These are phyloP conservation scores for Zoanthus sociatus DNA, from an alignment of 92 coral and sea anemone species.

Conservation along the genomic window DNA sequence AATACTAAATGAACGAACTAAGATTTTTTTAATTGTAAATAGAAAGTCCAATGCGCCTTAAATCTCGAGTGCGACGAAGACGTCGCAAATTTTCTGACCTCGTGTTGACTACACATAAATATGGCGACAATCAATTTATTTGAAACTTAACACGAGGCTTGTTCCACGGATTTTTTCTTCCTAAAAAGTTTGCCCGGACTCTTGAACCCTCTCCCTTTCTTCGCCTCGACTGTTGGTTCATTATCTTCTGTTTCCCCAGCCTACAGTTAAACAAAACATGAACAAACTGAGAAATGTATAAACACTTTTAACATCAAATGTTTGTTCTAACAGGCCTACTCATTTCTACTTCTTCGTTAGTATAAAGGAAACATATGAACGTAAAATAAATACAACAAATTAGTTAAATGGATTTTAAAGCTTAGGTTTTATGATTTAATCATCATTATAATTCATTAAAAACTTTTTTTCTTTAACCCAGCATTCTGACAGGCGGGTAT, in stretches of 20 bases:
- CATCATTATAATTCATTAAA: too few relatives aligned
- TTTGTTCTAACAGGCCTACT: too few relatives aligned
- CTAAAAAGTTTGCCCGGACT: constrained; percentile 89
- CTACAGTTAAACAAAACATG: background rate
- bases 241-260: constrained; percentile 22
- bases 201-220: constrained; percentile 81
- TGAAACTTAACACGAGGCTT: constrained; percentile 41
- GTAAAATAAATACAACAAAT: background rate
- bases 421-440: too few relatives aligned
- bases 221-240: constrained; percentile 56
- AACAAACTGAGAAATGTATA: background rate
- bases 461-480: too few relatives aligned
- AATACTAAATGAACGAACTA: background rate
- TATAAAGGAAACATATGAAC: background rate
- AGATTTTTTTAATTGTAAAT: background rate
- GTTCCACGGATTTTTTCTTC: constrained; percentile 67
- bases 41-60: constrained; percentile 4
- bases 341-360: too few relatives aligned
- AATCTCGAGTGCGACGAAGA: constrained; percentile 1
- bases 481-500: too few relatives aligned
- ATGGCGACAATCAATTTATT: constrained; percentile 5
- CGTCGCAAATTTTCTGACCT: background rate
- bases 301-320: too few relatives aligned
- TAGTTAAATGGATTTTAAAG: too few relatives aligned
- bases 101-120: background rate